These are phyloP conservation scores for Melanerpes formicivorus DNA, from an alignment of 2,113 vertebrate species.

Conservation along the genomic window DNA sequence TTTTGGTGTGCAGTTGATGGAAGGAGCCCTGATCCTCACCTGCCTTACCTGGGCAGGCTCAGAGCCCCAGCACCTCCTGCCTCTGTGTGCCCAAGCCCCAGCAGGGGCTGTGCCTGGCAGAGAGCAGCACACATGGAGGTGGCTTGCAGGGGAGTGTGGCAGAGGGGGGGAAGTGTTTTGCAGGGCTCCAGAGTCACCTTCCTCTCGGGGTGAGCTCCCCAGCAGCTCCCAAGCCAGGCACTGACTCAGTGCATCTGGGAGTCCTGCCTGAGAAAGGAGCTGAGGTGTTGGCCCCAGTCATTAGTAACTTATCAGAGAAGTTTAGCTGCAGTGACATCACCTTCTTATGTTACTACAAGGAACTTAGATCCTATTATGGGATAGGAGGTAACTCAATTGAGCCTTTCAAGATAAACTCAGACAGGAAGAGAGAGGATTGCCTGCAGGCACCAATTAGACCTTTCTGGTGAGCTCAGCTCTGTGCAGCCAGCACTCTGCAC, in stretches of 20 bases:
- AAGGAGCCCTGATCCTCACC: background rate
- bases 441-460: conserved; percentile 58
- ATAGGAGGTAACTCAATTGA: conserved; percentile 56
- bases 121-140: background rate
- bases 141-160: background rate
- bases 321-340: conserved; percentile 61
- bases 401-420: conserved; percentile 71
- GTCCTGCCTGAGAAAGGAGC: conserved; percentile 28
- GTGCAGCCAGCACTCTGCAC: background rate
- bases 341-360: conserved; percentile 64
- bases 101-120: background rate
- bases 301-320: conserved; percentile 23
- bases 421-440: conserved; percentile 64
- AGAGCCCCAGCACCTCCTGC: background rate
- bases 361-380: conserved; percentile 52
- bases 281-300: conserved; percentile 37
- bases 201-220: accelerated
- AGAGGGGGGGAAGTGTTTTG: background rate
- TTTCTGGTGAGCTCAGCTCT: conserved; percentile 63
- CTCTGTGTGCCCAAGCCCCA: background rate
- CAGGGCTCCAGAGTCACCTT: accelerated
- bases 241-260: conserved; percentile 19
- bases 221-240: background rate
- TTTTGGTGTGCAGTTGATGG: background rate
- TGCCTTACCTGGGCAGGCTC: background rate